These are phyloP conservation scores for Echinometra lucunter DNA, from an alignment of 53 echinoderm and acorn worm genomes.

Conservation along the genomic window DNA sequence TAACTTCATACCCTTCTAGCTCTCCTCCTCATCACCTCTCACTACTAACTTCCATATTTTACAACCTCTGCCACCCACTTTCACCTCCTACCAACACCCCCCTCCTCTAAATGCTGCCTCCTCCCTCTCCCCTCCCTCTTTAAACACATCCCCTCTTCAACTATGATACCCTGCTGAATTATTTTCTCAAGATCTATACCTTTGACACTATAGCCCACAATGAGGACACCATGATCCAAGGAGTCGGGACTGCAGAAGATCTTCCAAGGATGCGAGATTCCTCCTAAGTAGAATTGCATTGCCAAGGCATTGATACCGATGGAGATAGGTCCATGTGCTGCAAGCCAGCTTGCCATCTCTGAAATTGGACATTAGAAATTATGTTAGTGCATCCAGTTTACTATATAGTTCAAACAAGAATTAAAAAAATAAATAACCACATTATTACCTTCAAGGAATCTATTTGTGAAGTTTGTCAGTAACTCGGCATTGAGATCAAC, in stretches of 20 bases:
- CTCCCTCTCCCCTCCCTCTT: neutral
- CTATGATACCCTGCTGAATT: neutral
- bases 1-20: no score
- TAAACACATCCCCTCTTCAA: neutral
- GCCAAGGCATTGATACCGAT: conserved; percentile 94
- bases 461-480: neutral
- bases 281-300: conserved; percentile 98
- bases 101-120: neutral
- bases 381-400: neutral
- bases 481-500: neutral
- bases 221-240: conserved; percentile 97
- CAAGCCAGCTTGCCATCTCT: conserved; percentile 58
- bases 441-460: neutral
- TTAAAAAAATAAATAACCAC: neutral
- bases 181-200: conserved; percentile 45
- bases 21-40: no score
- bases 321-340: conserved; percentile 82
- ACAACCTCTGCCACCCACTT: no score
- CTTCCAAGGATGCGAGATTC: conserved; percentile 90
- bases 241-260: conserved; percentile 86
- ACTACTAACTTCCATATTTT: no score
- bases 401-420: neutral
- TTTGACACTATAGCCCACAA: conserved; percentile 92
- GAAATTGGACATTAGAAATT: neutral
- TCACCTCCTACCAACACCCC: neutral